Conservation (phyloP, 2,888 invertebrate species). For the Amaurobius ferox region DNA sequence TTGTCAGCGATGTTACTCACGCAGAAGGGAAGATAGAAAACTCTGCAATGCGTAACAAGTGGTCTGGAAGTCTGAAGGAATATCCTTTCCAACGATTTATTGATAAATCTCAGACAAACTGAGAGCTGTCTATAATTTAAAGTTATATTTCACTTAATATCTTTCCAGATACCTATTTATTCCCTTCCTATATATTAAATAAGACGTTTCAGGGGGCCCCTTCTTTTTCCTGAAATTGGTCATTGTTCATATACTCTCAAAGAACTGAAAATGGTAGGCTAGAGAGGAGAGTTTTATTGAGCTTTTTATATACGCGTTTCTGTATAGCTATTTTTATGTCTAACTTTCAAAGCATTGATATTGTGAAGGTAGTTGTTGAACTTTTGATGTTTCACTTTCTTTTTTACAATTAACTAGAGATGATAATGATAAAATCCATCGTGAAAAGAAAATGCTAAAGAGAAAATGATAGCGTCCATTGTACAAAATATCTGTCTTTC, state of each 20-base stretch:
- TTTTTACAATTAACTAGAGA: no score
- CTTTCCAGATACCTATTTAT: neutral
- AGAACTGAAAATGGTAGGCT: neutral
- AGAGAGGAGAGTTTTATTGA: neutral
- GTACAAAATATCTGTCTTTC: no score
- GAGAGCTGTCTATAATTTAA: neutral
- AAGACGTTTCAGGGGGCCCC: neutral
- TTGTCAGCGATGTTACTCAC: no score
- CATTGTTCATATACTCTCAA: neutral
- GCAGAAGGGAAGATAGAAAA: neutral
- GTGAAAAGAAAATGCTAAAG: no score
- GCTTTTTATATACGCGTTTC: neutral
- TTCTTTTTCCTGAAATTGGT: neutral
- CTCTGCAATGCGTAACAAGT: neutral
- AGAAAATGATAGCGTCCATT: no score
- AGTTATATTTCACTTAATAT: neutral
- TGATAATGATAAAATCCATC: no score
- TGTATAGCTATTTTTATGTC: neutral
- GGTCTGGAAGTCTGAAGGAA: neutral
- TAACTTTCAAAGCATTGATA: no score
- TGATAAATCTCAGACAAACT: neutral
- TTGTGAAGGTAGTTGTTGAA: no score
- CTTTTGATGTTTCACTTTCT: no score
- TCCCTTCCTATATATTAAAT: neutral
- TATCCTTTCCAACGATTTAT: neutral